Base-by-base conservation (phyloP, 2,797 vertebrate species). In the Odontamblyopus lacepedii region DNA sequence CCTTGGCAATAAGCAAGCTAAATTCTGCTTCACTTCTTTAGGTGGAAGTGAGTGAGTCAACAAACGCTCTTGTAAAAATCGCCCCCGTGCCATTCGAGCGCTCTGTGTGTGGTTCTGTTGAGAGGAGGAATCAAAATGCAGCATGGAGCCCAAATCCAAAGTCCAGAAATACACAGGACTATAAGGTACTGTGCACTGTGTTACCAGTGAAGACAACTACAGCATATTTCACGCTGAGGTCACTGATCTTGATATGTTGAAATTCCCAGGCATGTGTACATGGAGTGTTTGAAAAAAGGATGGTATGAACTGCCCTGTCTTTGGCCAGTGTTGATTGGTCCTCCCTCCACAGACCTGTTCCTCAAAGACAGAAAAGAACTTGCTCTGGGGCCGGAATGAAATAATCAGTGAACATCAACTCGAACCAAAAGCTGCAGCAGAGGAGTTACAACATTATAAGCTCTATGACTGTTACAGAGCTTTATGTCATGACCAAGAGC, bases 31-130 rank as follows among this genome's bases (percentile, higher is more conserved):
- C 74, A 86, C 83, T 89, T 86, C 77, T 87, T 86, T 83, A 90
- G 86, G 88, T 91, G 89, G 87, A 91, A 90, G 78, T 91, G 91
- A 92, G 90, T 92, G 91, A 92, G 90, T 92, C 91, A 92, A 85
- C 87, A 76, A 67, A 77, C 59, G 73, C 88, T 85, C 73, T 85
- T 88, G 84, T 88, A 88, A 85, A 81, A 83, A 85, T 88, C 87
- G 84, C 90, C 91, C 82, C 89, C 89, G 55, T 85, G 84, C 78
- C 79, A 77, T 74, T 77, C 75, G 74, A 74, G 53, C 77, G 84
- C 85, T 84, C 74, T 78, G 67, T 70, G 63, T 76, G 75, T 78
- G 79, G 74, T 87, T 2, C 69, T 79, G 79, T 84, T 67, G 75
- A 85, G 73, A 70, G 75, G 63, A 60, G 63, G 72, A 71, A 69